Percentiles rank a stretch among this genome's conserved stretches.
Evolutionary conservation across 2,113 vertebrate species (phyloP).

Genomic region (Mystacornis crossleyi): DNA sequence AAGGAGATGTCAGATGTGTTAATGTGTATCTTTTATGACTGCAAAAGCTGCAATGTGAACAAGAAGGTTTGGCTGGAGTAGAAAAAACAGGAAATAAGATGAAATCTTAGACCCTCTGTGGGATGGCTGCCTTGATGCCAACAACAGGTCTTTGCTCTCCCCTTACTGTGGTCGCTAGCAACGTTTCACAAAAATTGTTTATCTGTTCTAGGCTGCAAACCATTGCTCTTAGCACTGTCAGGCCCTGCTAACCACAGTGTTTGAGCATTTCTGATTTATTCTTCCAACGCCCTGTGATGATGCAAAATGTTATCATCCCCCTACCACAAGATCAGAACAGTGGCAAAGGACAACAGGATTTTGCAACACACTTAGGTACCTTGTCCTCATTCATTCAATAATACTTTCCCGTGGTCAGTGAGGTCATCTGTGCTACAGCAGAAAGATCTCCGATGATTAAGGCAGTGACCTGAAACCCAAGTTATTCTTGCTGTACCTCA

Average conservation of each 20-base stretch:
- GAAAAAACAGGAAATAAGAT: not conserved
- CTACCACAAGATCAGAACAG: not conserved
- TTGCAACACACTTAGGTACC: not conserved
- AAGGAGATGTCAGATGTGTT: not conserved
- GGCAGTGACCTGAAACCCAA: not conserved
- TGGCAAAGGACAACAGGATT: not conserved
- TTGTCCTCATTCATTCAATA: not conserved
- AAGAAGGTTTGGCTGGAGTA: not conserved
- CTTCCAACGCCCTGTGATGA: not conserved
- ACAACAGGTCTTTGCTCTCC: not conserved
- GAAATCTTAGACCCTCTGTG: not conserved
- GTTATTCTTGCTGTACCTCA: not conserved
- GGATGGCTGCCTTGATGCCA: not conserved
- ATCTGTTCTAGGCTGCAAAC: not conserved
- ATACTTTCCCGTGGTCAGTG: not conserved
- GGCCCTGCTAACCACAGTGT: not conserved
- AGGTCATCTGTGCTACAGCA: not conserved
- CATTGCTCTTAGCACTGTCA: not conserved
- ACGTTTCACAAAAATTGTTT: not conserved
- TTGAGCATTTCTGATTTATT: not conserved
- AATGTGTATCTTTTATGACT: not conserved
- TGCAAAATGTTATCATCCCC: not conserved
- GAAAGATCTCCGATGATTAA: not conserved
- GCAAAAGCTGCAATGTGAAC: not conserved
- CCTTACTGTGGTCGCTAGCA: not conserved